Base-by-base conservation (phyloP, 1,140 invertebrate species). In the Drosophila arawakana region DNA sequence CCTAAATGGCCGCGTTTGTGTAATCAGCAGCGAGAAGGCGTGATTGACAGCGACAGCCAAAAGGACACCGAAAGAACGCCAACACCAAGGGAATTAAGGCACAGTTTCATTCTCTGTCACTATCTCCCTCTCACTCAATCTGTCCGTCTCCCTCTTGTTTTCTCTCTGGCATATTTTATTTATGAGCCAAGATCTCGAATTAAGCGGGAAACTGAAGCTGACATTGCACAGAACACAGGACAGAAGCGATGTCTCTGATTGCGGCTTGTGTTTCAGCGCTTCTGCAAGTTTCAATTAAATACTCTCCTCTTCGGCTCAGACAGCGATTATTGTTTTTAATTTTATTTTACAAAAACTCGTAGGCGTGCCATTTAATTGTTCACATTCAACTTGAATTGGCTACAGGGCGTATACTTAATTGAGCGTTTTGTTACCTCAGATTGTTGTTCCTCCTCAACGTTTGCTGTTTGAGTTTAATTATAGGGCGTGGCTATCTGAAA, bases 251-350 rank as follows among this genome's bases (percentile, higher is more conserved):
- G 44, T 9, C 72, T 76, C 65, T 81, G 72, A 75, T 78, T 81
- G 81, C 52, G 71, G 58, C 54, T 50, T 37, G 57, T 50, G 9
- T 7, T 50, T 21, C 59, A 49, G 47, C 3, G 15, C 60, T 30
- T 50, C 65, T 50, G 60, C 67, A 78, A 73, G 73, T 80, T 89
- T 88, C 83, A 88, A 88, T 88, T 89, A 89, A 89, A 89, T 80
- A 77, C 73, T 73, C 76, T 83, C 80, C 88, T 86, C 78, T 80
- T 71, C 73, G 71, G 57, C 9, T 49, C 59, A 41, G 37, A 21
- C 21, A 7, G 47, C 9, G 34, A 52, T 59, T 75, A 73, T 81
- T 75, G 76, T 83, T 89, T 88, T 89, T 83, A 88, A 86, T 88
- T 86, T 73, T 76, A 67, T 79, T 76, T 76, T 21, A 10, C 15